Conservation (phyloP, 2,113 vertebrate genomes). For the Acanthochromis polyacanthus region DNA sequence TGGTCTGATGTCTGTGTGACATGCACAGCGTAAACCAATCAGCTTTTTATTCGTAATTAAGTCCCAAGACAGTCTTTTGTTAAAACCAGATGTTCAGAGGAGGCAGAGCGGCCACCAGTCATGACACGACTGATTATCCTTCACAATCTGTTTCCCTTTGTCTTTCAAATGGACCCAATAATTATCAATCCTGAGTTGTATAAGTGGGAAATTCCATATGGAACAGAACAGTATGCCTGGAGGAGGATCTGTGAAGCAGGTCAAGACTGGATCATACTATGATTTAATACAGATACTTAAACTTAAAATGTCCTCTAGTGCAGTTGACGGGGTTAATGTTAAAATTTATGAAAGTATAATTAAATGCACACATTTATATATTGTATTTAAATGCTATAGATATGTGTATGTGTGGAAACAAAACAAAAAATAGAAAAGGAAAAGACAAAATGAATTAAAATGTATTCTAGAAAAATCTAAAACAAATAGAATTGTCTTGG, state of each 20-base stretch:
- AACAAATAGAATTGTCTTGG: too few relatives aligned
- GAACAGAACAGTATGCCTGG: neutral
- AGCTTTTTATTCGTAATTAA: slow-evolving; percentile 19
- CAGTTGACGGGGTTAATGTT: too few relatives aligned
- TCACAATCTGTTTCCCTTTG: slow-evolving; percentile 27
- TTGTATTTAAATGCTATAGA: too few relatives aligned
- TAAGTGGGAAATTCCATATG: slow-evolving; percentile 6
- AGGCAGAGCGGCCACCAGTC: neutral
- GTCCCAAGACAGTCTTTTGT: slow-evolving; percentile 4
- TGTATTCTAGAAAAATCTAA: too few relatives aligned
- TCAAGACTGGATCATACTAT: neutral
- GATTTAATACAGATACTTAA: neutral
- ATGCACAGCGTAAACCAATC: slow-evolving; percentile 36
- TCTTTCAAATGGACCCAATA: slow-evolving; percentile 38
- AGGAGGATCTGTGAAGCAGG: neutral
- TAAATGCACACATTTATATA: too few relatives aligned
- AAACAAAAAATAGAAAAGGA: too few relatives aligned
- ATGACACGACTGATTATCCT: neutral
- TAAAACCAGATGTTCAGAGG: slow-evolving; percentile 36
- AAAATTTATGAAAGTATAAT: too few relatives aligned
- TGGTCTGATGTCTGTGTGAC: neutral
- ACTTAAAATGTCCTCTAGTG: neutral
- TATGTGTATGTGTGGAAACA: too few relatives aligned
- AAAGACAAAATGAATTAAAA: too few relatives aligned
- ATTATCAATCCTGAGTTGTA: slow-evolving; percentile 11